Evolutionary conservation across 2,797 vertebrate genomes (phyloP).

Genomic region (Sebastolobus altivelis): DNA sequence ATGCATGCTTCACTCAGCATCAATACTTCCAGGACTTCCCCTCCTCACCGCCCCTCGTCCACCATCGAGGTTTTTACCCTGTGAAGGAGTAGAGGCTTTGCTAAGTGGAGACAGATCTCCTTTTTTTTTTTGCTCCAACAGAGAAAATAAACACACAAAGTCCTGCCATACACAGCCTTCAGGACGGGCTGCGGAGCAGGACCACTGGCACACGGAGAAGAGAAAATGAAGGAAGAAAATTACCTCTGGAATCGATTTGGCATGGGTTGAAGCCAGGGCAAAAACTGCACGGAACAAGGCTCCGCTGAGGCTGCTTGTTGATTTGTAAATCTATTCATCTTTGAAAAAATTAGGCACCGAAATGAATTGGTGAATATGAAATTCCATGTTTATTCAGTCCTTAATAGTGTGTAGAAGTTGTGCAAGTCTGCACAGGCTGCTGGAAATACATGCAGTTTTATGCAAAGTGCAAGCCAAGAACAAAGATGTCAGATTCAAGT

Average conservation of each 20-base stretch:
- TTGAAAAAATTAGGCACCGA: slow-evolving; percentile 41
- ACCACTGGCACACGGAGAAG: slow-evolving; percentile 59
- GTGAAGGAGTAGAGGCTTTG: slow-evolving; percentile 61
- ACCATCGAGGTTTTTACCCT: slow-evolving; percentile 44
- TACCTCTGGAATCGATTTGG: slow-evolving; percentile 82
- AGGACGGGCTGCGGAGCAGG: slow-evolving; percentile 54
- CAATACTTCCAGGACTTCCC: slow-evolving; percentile 37
- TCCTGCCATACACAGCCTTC: slow-evolving; percentile 58
- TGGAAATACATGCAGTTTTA: slow-evolving; percentile 7
- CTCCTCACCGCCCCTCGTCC: slow-evolving; percentile 37
- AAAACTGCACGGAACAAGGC: slow-evolving; percentile 47
- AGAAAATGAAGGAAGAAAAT: slow-evolving; percentile 71
- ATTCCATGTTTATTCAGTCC: slow-evolving; percentile 44
- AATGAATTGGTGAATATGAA: slow-evolving; percentile 52
- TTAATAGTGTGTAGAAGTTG: slow-evolving; percentile 20
- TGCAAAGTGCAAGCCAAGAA: slow-evolving; percentile 25
- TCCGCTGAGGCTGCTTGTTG: slow-evolving; percentile 60
- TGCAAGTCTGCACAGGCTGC: slow-evolving; percentile 11
- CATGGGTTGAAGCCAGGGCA: slow-evolving; percentile 67
- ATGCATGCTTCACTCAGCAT: slow-evolving; percentile 38
- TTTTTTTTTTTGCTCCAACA: slow-evolving; percentile 54
- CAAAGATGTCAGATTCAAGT: slow-evolving; percentile 33
- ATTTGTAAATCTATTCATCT: slow-evolving; percentile 67
- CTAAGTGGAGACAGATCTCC: slow-evolving; percentile 81
- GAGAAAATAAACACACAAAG: slow-evolving; percentile 77